A percentile compares a stretch with the other conserved stretches of the same genome.
Evolutionary conservation across 2,888 invertebrate genomes (phyloP).

Genomic region (Athripsodes cinereus): DNA sequence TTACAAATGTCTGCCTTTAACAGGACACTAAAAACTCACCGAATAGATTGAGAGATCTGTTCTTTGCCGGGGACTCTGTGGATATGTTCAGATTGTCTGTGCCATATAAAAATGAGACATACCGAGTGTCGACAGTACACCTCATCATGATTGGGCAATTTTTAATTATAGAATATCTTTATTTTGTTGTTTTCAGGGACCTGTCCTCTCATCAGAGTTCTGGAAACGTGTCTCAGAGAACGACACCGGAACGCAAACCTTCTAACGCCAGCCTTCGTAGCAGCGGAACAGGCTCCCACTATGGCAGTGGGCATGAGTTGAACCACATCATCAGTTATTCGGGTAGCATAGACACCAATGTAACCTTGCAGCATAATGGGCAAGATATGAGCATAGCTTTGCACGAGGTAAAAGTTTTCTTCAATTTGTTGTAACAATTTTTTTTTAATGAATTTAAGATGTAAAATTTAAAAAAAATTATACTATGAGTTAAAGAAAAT

Average conservation of each 20-base stretch:
- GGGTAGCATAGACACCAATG: not conserved
- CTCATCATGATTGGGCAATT: too few relatives aligned
- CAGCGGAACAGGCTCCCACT: not conserved
- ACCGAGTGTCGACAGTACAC: too few relatives aligned
- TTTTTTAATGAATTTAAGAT: too few relatives aligned
- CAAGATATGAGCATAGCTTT: not conserved
- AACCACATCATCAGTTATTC: not conserved
- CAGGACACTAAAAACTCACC: too few relatives aligned
- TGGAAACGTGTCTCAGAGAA: slow-evolving; percentile 27
- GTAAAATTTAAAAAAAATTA: too few relatives aligned
- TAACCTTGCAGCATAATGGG: not conserved
- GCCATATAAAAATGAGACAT: too few relatives aligned
- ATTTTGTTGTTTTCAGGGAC: not conserved
- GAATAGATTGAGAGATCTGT: too few relatives aligned
- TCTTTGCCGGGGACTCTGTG: too few relatives aligned
- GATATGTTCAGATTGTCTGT: too few relatives aligned
- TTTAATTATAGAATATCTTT: not conserved
- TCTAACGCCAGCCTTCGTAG: slow-evolving; percentile 39
- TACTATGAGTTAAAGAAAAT: too few relatives aligned
- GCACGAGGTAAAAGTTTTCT: not conserved
- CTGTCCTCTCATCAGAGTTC: slow-evolving; percentile 11
- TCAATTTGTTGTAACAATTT: too few relatives aligned
- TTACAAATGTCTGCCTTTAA: too few relatives aligned
- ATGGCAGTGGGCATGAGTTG: not conserved
- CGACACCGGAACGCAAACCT: slow-evolving; percentile 43